Conservation (phyloP, 2,113 vertebrate genomes). For the Oncorhynchus nerka region DNA sequence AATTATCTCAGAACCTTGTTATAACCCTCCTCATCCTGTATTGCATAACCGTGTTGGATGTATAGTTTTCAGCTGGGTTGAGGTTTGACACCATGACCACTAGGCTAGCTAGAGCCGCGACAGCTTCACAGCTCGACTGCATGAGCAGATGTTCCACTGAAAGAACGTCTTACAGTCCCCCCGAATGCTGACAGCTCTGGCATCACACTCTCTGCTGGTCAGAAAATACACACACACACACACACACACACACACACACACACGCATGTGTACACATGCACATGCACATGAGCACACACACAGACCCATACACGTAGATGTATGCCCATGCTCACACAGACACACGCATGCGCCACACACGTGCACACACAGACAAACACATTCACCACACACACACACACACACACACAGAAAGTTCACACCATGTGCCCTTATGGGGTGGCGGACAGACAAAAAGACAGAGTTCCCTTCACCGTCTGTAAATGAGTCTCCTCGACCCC, state of each 20-base stretch:
- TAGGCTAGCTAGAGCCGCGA: background rate
- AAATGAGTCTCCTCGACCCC: slow-evolving; percentile 38
- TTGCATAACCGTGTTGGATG: background rate
- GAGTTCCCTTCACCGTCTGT: slow-evolving; percentile 13
- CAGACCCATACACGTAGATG: background rate
- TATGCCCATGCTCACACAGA: background rate
- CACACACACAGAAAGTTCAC: background rate
- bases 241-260: background rate
- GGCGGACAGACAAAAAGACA: slow-evolving; percentile 7
- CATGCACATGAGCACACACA: background rate
- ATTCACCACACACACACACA: background rate
- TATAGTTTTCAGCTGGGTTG: background rate
- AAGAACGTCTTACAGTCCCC: background rate
- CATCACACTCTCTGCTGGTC: background rate
- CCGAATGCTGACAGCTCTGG: background rate
- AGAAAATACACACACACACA: background rate
- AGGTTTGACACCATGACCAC: background rate
- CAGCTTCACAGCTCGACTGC: slow-evolving; percentile 28
- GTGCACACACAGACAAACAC: background rate
- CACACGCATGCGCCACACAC: background rate
- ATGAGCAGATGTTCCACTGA: slow-evolving; percentile 53
- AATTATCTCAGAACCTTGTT: background rate
- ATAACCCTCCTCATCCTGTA: background rate
- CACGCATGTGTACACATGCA: too few species aligned
- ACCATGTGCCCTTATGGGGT: slow-evolving; percentile 18